Evolutionary conservation across 2,797 vertebrate genomes (phyloP).

Genomic region (Nannoperca obscura): DNA sequence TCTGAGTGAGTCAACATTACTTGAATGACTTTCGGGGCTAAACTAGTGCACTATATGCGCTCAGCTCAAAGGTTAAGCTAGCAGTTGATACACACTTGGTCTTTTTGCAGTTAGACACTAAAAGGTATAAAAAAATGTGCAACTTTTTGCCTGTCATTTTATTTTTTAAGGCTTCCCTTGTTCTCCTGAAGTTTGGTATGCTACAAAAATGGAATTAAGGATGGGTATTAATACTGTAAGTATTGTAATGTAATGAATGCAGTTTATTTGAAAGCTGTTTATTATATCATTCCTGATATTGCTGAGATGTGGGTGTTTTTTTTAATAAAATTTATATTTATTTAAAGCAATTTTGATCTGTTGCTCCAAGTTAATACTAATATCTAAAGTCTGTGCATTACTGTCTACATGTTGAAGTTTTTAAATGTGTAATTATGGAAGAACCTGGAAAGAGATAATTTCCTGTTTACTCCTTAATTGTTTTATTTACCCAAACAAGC

Average conservation of each 20-base stretch:
- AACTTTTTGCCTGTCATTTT: constrained; percentile 88
- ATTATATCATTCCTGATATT: constrained; percentile 99
- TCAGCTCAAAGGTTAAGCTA: constrained; percentile 92
- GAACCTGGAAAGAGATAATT: constrained; percentile 11
- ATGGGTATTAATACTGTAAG: constrained; percentile 99
- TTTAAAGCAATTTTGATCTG: constrained; percentile 91
- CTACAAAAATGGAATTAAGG: constrained; percentile 85
- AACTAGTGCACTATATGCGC: constrained; percentile 87
- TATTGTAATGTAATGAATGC: constrained; percentile 99
- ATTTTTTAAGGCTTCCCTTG: constrained; percentile 86
- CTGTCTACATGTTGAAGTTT: background rate
- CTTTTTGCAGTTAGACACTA: constrained; percentile 96
- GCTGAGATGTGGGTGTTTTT: constrained; percentile 99
- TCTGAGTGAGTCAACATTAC: constrained; percentile 94
- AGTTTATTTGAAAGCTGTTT: constrained; percentile 99
- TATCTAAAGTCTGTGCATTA: constrained; percentile 17
- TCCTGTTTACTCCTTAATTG: background rate
- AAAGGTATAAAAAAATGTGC: constrained; percentile 88
- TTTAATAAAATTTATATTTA: constrained; percentile 99
- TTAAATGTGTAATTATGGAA: constrained; percentile 20
- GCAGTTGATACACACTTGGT: constrained; percentile 89
- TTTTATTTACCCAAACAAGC: constrained; percentile 63
- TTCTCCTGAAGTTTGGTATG: constrained; percentile 92
- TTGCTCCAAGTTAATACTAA: constrained; percentile 62
- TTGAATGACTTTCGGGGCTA: constrained; percentile 97